A percentile compares a stretch with the other conserved stretches of the same genome.
These are phyloP conservation scores for Pionites leucogaster DNA, from an alignment of 2,113 vertebrate species.

Conservation along the genomic window DNA sequence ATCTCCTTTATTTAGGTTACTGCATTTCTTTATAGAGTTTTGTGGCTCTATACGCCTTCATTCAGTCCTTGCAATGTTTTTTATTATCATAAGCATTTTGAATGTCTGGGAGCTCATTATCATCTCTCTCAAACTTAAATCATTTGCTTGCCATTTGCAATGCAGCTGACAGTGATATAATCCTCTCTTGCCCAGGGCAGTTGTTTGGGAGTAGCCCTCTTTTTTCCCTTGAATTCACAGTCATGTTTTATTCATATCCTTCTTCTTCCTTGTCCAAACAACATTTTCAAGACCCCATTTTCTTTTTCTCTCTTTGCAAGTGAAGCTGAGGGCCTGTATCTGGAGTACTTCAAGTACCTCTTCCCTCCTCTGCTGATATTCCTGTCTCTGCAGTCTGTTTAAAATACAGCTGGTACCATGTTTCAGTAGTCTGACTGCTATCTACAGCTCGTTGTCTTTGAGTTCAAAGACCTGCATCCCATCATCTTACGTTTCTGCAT, in stretches of 20 bases:
- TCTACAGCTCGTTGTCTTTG: background rate
- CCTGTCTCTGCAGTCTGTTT: background rate
- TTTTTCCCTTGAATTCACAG: background rate
- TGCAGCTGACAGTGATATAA: background rate
- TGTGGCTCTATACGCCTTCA: rapidly evolving
- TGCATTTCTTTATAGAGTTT: background rate
- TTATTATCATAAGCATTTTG: background rate
- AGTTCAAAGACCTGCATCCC: background rate
- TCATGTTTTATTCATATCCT: slow-evolving; percentile 24
- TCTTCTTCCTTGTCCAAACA: slow-evolving; percentile 4
- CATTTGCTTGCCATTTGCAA: background rate
- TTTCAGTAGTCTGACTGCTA: background rate
- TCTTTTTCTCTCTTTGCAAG: slow-evolving; percentile 11
- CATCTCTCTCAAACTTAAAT: background rate
- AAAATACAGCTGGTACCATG: background rate
- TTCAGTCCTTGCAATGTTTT: background rate
- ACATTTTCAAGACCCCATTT: background rate
- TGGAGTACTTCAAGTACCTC: slow-evolving; percentile 14
- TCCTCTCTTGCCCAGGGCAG: background rate
- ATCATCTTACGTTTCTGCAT: background rate
- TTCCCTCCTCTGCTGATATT: background rate
- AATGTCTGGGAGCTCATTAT: background rate
- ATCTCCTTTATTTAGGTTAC: background rate
- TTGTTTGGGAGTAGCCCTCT: background rate
- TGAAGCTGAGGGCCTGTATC: background rate